These are phyloP conservation scores for Sebastes jordani DNA, from an alignment of 2,797 vertebrate genomes.

Conservation along the genomic window DNA sequence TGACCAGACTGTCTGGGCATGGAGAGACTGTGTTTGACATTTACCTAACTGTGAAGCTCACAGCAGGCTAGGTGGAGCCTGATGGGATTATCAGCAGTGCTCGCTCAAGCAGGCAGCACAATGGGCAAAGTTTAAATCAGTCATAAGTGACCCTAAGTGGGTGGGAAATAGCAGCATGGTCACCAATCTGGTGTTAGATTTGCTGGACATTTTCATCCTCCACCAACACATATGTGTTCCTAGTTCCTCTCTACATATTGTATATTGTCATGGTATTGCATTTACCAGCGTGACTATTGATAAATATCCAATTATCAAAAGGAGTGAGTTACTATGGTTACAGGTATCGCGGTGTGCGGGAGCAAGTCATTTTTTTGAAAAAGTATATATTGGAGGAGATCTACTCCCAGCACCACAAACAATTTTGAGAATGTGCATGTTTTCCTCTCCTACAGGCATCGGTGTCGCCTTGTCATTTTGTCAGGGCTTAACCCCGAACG, in stretches of 20 bases:
- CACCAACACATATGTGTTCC: not conserved
- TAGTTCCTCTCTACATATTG: not conserved
- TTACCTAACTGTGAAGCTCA: conserved; percentile 15
- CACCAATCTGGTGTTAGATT: conserved; percentile 31
- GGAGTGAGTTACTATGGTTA: too few species aligned
- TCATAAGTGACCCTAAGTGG: conserved; percentile 40
- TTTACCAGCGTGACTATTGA: not conserved
- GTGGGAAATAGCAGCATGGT: conserved; percentile 26
- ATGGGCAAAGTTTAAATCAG: conserved; percentile 36
- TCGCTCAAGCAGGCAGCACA: not conserved
- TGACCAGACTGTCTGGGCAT: not conserved
- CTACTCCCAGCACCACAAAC: too few species aligned
- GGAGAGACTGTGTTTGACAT: conserved; percentile 11
- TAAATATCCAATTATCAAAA: not conserved
- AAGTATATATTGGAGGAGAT: too few species aligned
- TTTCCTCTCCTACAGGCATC: too few species aligned
- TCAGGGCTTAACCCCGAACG: too few species aligned
- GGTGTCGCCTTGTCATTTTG: too few species aligned
- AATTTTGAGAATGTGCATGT: too few species aligned
- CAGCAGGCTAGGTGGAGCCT: conserved; percentile 16
- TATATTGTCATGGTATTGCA: not conserved
- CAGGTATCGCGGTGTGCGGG: too few species aligned
- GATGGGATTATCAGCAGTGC: not conserved
- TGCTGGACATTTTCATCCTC: conserved; percentile 1
- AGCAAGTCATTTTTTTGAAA: too few species aligned